A percentile compares a stretch with the other conserved stretches of the same genome.
Evolutionary conservation across 92 coral and sea anemone species (phyloP).

Genomic region (Epizoanthus ramosus): DNA sequence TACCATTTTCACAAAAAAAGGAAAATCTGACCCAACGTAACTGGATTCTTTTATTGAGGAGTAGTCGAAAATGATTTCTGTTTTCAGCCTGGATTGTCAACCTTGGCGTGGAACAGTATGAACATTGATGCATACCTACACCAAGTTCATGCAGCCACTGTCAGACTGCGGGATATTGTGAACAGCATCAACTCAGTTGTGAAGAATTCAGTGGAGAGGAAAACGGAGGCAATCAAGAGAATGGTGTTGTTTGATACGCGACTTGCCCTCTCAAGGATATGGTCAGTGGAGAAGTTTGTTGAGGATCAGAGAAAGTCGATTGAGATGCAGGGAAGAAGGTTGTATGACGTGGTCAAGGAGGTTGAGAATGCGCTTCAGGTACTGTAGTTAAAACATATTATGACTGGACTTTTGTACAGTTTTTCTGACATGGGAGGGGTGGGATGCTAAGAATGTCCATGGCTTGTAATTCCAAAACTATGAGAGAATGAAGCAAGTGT

Average conservation of each 20-base stretch:
- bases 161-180: constrained; percentile 81
- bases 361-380: constrained; percentile 98
- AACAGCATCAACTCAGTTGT: constrained; percentile 80
- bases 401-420: too few relatives aligned
- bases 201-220: constrained; percentile 71
- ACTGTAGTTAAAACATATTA: not conserved
- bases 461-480: too few relatives aligned
- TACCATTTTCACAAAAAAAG: too few relatives aligned
- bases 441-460: too few relatives aligned
- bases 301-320: constrained; percentile 72
- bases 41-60: not conserved
- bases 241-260: constrained; percentile 87
- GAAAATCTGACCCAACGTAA: not conserved
- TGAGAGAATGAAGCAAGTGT: too few relatives aligned
- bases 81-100: constrained; percentile 87
- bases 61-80: too few relatives aligned
- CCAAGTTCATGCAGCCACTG: constrained; percentile 94
- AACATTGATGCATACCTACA: constrained; percentile 96
- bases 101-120: constrained; percentile 97
- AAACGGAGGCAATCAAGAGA: constrained; percentile 68
- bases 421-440: too few relatives aligned
- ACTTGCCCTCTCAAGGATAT: constrained; percentile 78
- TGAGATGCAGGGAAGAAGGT: constrained; percentile 62
- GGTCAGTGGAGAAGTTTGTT: constrained; percentile 81
- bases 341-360: constrained; percentile 84